Evolutionary conservation across 2,888 invertebrate species (phyloP), one percentile per base, ranked within the genome.

Genomic region (Uropetala carovei): DNA sequence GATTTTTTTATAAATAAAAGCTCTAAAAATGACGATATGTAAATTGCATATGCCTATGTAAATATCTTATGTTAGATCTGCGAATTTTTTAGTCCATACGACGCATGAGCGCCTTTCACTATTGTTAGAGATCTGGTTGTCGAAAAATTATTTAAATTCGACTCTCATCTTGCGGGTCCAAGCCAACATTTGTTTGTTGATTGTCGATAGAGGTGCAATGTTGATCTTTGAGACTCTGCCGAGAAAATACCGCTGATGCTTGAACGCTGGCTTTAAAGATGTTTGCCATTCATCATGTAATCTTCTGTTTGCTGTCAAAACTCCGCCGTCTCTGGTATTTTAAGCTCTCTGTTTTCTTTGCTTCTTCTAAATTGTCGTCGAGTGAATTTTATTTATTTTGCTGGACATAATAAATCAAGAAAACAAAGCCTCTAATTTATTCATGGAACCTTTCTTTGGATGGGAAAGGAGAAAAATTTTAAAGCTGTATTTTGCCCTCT

Each of bases 221-320:
- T 64, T n/a, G 64, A 11, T 14, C 5, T 16, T 3, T 14, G n/a
- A 64, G 16, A n/a, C 64, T 18, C 16, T 64, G 64, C 64, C 0
- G 64, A 64, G n/a, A 5, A 43, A 43, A 43, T 8, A 64, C 64
- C 64, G n/a, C 7, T n/a, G 16, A 8, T 18, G 64, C 64, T 14
- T 16, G 64, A 64, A 16, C 7, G 64, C 64, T 64, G 64, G 13
- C 16, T 16, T 64, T n/a, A n/a, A n/a, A 64, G 64, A 64, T 64
- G 43, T 43, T 43, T 43, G 43, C 13, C 64, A n/a, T 64, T 14
- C 64, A 16, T 64, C 64, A 64, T n/a, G n/a, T 64, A 64, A 64
- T 64, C 64, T 64, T 64, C 64, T 64, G 64, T 64, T 64, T 64
- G 64, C 64, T 14, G 64, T 64, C 64, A 64, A 64, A 64, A 64